These are phyloP conservation scores for Drosophila sproati DNA, from an alignment of 1,140 invertebrate species.

Conservation along the genomic window DNA sequence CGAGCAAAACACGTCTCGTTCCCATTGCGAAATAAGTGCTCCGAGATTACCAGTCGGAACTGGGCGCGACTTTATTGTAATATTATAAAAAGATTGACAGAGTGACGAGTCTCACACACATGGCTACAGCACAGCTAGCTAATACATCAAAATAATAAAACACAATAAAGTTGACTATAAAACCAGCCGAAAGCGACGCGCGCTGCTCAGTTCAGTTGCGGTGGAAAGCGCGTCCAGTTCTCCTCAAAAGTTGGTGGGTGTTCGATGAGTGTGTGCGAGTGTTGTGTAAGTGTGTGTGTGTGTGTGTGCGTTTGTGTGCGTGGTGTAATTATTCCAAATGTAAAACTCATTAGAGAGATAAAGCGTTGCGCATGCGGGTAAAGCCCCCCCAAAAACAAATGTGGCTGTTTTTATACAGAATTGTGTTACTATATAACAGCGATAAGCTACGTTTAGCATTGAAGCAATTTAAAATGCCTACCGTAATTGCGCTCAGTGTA, in stretches of 20 bases:
- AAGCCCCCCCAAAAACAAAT: too few relatives aligned
- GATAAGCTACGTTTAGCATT: background rate
- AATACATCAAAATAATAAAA: slow-evolving; percentile 27
- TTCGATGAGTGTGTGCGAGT: background rate
- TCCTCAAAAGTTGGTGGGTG: slow-evolving; percentile 21
- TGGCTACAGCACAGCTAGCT: slow-evolving; percentile 12
- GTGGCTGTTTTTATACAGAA: too few relatives aligned
- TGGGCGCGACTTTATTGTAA: slow-evolving; percentile 34
- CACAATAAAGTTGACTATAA: slow-evolving; percentile 67
- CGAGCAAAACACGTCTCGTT: background rate
- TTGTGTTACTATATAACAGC: background rate
- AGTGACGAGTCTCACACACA: slow-evolving; percentile 17
- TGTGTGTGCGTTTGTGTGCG: background rate
- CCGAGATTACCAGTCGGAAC: slow-evolving; percentile 17
- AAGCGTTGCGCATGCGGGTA: background rate
- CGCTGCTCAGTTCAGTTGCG: slow-evolving; percentile 56
- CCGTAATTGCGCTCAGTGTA: slow-evolving; percentile 22
- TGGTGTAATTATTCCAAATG: background rate
- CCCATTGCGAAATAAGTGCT: background rate
- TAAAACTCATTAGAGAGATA: background rate
- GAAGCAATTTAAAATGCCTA: too few relatives aligned
- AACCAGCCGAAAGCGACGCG: slow-evolving; percentile 58
- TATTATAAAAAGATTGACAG: slow-evolving; percentile 23
- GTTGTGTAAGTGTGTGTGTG: background rate
- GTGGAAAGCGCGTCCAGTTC: slow-evolving; percentile 54